Percentiles rank a stretch among this genome's conserved stretches.
Conservation (phyloP, 2,888 invertebrate species). For the Parascotia fuliginaria region DNA sequence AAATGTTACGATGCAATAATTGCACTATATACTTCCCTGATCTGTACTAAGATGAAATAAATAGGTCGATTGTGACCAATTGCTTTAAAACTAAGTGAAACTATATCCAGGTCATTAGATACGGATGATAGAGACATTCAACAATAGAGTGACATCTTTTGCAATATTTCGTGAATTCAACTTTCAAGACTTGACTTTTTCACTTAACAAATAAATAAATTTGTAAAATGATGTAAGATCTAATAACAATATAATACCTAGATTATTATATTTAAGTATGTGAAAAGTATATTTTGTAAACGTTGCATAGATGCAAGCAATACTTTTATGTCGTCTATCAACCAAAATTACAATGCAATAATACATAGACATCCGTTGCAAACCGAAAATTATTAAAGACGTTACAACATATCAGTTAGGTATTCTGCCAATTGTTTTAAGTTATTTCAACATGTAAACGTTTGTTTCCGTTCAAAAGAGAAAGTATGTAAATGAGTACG, state of each 20-base stretch:
- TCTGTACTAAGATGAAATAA: slow-evolving; percentile 17
- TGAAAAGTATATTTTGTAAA: slow-evolving; percentile 16
- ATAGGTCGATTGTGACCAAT: slow-evolving; percentile 17
- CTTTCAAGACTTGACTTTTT: too few relatives aligned
- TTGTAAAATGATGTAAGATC: neutral
- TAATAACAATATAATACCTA: neutral
- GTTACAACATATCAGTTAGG: slow-evolving; percentile 46
- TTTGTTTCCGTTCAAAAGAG: slow-evolving; percentile 65
- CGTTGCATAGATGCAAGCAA: slow-evolving; percentile 7
- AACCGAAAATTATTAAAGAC: slow-evolving; percentile 52
- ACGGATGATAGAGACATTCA: slow-evolving; percentile 1
- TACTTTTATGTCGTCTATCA: slow-evolving; percentile 13
- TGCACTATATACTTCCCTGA: slow-evolving; percentile 29
- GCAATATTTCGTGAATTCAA: neutral
- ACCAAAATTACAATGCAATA: slow-evolving; percentile 20
- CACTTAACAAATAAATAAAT: neutral
- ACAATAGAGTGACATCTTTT: too few relatives aligned
- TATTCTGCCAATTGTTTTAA: slow-evolving; percentile 45
- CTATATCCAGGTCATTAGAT: slow-evolving; percentile 20
- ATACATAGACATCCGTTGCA: slow-evolving; percentile 25
- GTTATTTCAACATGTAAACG: slow-evolving; percentile 58
- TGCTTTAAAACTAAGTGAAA: neutral
- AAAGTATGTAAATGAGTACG: slow-evolving; percentile 54
- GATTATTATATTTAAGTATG: slow-evolving; percentile 16
- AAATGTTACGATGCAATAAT: slow-evolving; percentile 24